Conservation (phyloP, 37 sponge, comb jelly and placozoan genomes). For the Haliclona indistincta region DNA sequence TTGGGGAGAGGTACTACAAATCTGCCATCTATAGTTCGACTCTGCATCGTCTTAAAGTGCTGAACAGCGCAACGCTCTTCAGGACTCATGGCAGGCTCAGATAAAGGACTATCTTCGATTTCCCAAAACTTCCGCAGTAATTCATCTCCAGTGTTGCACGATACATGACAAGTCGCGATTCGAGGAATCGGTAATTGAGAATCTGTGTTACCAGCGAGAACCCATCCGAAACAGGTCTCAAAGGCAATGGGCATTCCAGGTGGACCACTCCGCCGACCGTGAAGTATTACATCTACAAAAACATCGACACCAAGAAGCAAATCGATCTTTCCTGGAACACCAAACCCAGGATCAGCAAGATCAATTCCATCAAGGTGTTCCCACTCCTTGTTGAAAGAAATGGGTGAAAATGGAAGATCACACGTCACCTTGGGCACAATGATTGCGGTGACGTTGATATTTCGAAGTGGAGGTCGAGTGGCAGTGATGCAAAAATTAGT, state of each 20-base stretch:
- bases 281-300: background rate
- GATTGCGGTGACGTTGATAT: constrained; percentile 21
- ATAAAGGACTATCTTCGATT: constrained; percentile 20
- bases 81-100: constrained; percentile 1
- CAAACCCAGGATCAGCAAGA: constrained; percentile 22
- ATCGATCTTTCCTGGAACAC: too few species aligned
- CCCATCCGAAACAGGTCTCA: constrained; percentile 25
- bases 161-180: background rate
- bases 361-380: background rate
- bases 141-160: background rate
- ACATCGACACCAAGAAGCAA: constrained; percentile 6
- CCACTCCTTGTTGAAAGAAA: background rate
- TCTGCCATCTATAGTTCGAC: background rate
- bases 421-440: too few species aligned
- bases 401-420: too few species aligned
- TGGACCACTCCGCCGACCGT: constrained; percentile 24
- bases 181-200: background rate
- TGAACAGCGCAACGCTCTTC: constrained; percentile 12
- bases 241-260: constrained; percentile 6
- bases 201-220: constrained; percentile 22
- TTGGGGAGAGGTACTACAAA: constrained; percentile 19
- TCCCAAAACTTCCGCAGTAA: constrained; percentile 22
- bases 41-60: background rate
- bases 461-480: background rate
- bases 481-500: background rate